phyloP scores from a whole-genome alignment of 2,797 vertebrate species.

The Chelon labrosus region DNA sequence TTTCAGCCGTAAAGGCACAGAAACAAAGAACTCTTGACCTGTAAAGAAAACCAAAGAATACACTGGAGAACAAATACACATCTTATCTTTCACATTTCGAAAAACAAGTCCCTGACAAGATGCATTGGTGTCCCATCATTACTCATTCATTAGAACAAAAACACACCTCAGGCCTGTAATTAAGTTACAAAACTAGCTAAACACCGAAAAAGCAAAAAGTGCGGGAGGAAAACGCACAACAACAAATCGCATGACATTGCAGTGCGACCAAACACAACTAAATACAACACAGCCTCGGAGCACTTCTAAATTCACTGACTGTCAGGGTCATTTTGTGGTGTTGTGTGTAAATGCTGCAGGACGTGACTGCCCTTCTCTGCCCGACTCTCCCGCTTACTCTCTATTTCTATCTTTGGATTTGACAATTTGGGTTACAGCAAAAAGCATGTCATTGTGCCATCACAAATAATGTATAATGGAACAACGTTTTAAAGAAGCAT shows the following conservation, averaged over 20 bases:
- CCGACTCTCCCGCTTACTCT: constrained; percentile 23
- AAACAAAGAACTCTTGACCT: constrained; percentile 26
- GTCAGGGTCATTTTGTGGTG: constrained; percentile 69
- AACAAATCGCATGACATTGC: constrained; percentile 19
- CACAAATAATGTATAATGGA: constrained; percentile 5
- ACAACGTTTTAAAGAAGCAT: neutral
- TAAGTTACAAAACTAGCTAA: constrained; percentile 37
- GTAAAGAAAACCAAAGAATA: neutral
- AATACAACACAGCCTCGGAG: constrained; percentile 61
- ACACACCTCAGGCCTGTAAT: constrained; percentile 1
- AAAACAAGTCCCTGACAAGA: neutral
- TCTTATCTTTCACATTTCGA: constrained; percentile 13
- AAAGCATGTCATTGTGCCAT: constrained; percentile 13
- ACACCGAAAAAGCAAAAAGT: constrained; percentile 15
- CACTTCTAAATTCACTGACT: constrained; percentile 59
- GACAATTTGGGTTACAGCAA: constrained; percentile 35
- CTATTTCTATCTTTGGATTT: constrained; percentile 37
- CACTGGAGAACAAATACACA: constrained; percentile 12
- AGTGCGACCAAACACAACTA: constrained; percentile 32
- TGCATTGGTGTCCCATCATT: neutral
- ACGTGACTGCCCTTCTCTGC: constrained; percentile 58
- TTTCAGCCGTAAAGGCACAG: constrained; percentile 37
- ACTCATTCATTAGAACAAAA: constrained; percentile 10
- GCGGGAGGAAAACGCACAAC: constrained; percentile 19
- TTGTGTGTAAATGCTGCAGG: constrained; percentile 68